Evolutionary conservation across 2,888 invertebrate species (phyloP).

Genomic region (Acrocera orbiculus): DNA sequence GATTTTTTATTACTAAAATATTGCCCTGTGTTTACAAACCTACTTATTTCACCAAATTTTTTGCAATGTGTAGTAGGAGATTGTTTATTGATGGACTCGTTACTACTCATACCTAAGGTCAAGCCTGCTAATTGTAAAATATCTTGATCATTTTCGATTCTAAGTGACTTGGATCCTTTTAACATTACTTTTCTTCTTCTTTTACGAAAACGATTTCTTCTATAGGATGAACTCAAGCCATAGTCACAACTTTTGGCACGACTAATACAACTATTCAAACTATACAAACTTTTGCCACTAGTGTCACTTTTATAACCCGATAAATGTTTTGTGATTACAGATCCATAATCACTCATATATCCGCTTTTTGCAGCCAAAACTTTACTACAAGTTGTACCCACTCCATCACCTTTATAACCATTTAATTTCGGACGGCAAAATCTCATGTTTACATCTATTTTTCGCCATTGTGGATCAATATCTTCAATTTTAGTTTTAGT

Average conservation of each 20-base stretch:
- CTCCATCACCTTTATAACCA: constrained; percentile 40
- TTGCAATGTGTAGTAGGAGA: constrained; percentile 26
- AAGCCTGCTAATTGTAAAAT: constrained; percentile 39
- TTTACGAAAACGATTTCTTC: constrained; percentile 11
- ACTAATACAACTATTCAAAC: constrained; percentile 39
- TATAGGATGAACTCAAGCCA: constrained; percentile 28
- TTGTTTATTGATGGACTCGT: constrained; percentile 25
- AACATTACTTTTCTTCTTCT: constrained; percentile 4
- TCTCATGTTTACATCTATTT: constrained; percentile 45
- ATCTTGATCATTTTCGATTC: constrained; percentile 37
- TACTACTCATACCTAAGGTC: constrained; percentile 38
- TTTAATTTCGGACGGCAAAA: constrained; percentile 39
- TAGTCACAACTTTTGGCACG: constrained; percentile 24
- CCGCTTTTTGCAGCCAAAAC: constrained; percentile 32
- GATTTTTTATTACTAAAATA: constrained; percentile 20
- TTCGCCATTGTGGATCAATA: constrained; percentile 44
- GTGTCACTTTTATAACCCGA: constrained; percentile 44
- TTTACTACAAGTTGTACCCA: constrained; percentile 31
- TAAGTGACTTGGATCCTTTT: constrained; percentile 31
- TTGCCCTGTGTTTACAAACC: constrained; percentile 33
- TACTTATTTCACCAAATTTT: constrained; percentile 30
- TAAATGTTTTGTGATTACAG: constrained; percentile 23
- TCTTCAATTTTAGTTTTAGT: constrained; percentile 34
- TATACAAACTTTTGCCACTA: constrained; percentile 42
- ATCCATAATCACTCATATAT: constrained; percentile 43